Percentiles rank a stretch among this genome's conserved stretches.
phyloP scores from a whole-genome alignment of 2,888 invertebrate genomes.

The Acanthoscelides obtectus region DNA sequence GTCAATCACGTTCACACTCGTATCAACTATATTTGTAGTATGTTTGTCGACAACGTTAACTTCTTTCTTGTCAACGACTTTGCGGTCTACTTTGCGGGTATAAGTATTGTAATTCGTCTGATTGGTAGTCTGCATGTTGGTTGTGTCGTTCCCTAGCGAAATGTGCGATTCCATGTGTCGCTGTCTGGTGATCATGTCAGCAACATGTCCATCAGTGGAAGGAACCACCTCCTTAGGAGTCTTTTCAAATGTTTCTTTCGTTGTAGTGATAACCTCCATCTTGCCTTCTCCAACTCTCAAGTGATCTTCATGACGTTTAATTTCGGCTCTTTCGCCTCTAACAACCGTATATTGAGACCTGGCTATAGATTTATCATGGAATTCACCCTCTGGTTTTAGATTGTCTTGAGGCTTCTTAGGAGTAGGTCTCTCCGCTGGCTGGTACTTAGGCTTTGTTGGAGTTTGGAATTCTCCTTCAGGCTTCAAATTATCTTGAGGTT shows the following conservation, averaged over 20 bases:
- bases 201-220: conserved; percentile 44
- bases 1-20: conserved; percentile 4
- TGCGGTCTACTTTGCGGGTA: conserved; percentile 34
- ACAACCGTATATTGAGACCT: conserved; percentile 49
- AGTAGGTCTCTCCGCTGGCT: conserved; percentile 44
- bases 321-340: conserved; percentile 49
- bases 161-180: conserved; percentile 66
- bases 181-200: conserved; percentile 47
- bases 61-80: conserved; percentile 16
- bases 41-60: conserved; percentile 17
- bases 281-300: conserved; percentile 50
- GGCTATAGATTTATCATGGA: conserved; percentile 46
- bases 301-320: conserved; percentile 51
- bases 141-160: conserved; percentile 55
- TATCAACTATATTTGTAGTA: conserved; percentile 7
- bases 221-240: conserved; percentile 53
- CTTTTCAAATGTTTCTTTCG: conserved; percentile 51
- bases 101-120: conserved; percentile 53
- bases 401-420: conserved; percentile 56
- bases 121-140: conserved; percentile 54
- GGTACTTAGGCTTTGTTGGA: conserved; percentile 33
- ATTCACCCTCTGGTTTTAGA: conserved; percentile 48
- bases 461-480: conserved; percentile 53
- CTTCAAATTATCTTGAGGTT: conserved; percentile 51
- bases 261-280: conserved; percentile 51